Percentiles rank a stretch among this genome's conserved stretches.
Conservation (phyloP, 1,140 invertebrate species). For the Apis dorsata region DNA sequence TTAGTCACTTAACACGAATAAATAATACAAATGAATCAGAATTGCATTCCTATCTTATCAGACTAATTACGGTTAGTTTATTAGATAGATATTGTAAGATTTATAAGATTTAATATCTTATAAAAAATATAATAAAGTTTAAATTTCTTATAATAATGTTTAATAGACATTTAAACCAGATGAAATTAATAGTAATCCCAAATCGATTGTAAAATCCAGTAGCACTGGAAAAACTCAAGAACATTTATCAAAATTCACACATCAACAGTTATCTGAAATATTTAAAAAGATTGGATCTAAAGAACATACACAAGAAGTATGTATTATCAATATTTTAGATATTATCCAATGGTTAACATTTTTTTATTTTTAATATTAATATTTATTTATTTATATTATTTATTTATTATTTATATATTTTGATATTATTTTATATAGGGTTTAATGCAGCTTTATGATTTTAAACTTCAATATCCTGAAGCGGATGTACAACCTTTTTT, state of each 20-base stretch:
- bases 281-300: slow-evolving; percentile 95
- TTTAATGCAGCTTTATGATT: slow-evolving; percentile 92
- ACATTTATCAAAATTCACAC: slow-evolving; percentile 85
- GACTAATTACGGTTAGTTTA: slow-evolving; percentile 85
- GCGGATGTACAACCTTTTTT: slow-evolving; percentile 93
- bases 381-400: too few species aligned
- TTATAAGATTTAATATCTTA: neutral
- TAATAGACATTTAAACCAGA: slow-evolving; percentile 80
- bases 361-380: too few species aligned
- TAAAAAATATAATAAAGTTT: slow-evolving; percentile 2
- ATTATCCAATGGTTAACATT: neutral
- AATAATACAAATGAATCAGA: slow-evolving; percentile 90
- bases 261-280: slow-evolving; percentile 93
- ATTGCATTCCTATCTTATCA: slow-evolving; percentile 88
- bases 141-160: slow-evolving; percentile 39
- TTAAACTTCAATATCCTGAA: slow-evolving; percentile 93
- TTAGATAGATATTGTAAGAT: neutral
- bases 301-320: slow-evolving; percentile 90
- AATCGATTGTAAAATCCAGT: slow-evolving; percentile 75
- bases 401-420: neutral
- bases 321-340: slow-evolving; percentile 16
- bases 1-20: slow-evolving; percentile 89
- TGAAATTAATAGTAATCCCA: slow-evolving; percentile 76
- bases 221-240: slow-evolving; percentile 76
- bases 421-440: slow-evolving; percentile 80